phyloP scores from a whole-genome alignment of 2,888 invertebrate species.

The Acleris emargana region DNA sequence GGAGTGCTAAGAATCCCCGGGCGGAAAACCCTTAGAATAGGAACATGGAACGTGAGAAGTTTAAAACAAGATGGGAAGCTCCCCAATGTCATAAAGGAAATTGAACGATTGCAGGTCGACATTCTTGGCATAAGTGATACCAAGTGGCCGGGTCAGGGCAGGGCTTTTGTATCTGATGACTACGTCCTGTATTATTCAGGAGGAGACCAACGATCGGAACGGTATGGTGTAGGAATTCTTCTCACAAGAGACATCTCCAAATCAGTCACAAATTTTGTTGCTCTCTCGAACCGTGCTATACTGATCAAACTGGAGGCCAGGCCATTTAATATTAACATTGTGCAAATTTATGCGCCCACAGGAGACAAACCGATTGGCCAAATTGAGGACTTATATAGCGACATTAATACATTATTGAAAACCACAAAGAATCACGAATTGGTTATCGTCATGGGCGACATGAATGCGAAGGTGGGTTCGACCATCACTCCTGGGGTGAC shows the following conservation, averaged over 20 bases:
- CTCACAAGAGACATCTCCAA: neutral
- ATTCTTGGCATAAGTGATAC: too few species aligned
- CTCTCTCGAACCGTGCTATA: neutral
- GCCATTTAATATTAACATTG: too few species aligned
- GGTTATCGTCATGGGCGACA: conserved; percentile 20
- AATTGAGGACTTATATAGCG: neutral
- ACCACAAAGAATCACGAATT: conserved; percentile 16
- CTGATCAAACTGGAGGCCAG: neutral
- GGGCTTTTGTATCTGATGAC: too few species aligned
- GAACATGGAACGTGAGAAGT: neutral
- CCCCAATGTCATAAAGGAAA: neutral
- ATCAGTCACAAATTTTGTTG: neutral
- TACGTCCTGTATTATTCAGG: too few species aligned
- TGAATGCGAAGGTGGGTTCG: conserved; percentile 31
- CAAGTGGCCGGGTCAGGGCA: too few species aligned
- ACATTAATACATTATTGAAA: conserved; percentile 1
- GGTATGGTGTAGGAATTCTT: conserved; percentile 4
- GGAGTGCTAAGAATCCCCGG: conserved; percentile 8
- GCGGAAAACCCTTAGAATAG: conserved; percentile 4
- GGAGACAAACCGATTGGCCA: too few species aligned
- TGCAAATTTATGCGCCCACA: too few species aligned
- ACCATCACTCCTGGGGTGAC: neutral
- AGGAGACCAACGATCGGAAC: neutral
- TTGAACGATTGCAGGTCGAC: neutral
- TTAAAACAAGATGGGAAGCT: conserved; percentile 3